A percentile compares a stretch with the other conserved stretches of the same genome.
Evolutionary conservation across 2,113 vertebrate genomes (phyloP).

Genomic region (Oreochromis spilurus): DNA sequence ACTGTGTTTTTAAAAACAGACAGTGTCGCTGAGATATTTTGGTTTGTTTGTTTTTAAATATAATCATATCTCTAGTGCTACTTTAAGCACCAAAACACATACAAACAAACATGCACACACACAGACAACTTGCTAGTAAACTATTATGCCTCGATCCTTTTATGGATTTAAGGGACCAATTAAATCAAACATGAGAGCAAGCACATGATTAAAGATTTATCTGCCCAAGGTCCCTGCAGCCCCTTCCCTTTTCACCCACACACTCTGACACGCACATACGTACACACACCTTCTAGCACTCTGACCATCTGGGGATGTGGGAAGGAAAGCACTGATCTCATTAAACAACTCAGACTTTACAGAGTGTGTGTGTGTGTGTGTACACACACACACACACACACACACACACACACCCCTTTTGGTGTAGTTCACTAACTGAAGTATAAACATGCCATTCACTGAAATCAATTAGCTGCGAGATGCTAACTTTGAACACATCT

Average conservation of each 20-base stretch:
- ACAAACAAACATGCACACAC: background rate
- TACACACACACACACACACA: background rate
- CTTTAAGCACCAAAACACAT: background rate
- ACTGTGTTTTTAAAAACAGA: background rate
- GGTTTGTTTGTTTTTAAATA: background rate
- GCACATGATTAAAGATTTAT: slow-evolving; percentile 67
- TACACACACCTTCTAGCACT: background rate
- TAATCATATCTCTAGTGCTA: background rate
- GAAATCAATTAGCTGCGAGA: slow-evolving; percentile 54
- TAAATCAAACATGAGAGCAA: slow-evolving; percentile 64
- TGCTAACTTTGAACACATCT: slow-evolving; percentile 42
- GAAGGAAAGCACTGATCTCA: slow-evolving; percentile 51
- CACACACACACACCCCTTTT: background rate
- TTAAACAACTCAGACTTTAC: slow-evolving; percentile 48
- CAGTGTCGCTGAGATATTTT: background rate
- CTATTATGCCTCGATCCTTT: slow-evolving; percentile 6
- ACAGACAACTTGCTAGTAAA: background rate
- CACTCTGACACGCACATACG: background rate
- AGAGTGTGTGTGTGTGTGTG: too few species aligned
- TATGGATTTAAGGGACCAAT: slow-evolving; percentile 53
- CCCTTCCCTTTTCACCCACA: background rate
- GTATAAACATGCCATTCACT: slow-evolving; percentile 45
- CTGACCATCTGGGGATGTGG: slow-evolving; percentile 30
- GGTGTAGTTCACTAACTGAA: slow-evolving; percentile 47
- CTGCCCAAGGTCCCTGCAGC: slow-evolving; percentile 23